Percentiles rank a stretch among this genome's conserved stretches.
Evolutionary conservation across 1,140 invertebrate genomes (phyloP).

Genomic region (Magallana ariakensis): DNA sequence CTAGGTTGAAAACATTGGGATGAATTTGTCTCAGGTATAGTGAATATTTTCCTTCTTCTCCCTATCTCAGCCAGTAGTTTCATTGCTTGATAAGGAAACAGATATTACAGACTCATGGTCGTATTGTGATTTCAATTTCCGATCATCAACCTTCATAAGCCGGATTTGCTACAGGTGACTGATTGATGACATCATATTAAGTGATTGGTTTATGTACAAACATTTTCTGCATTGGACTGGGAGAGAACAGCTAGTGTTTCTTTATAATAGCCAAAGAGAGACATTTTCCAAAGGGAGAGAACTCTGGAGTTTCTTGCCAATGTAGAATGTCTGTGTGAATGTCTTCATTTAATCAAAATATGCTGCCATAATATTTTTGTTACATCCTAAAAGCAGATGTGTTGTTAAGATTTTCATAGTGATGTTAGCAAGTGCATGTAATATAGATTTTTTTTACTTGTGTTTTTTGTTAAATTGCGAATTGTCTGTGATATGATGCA

Average conservation of each 20-base stretch:
- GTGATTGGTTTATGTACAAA: not conserved
- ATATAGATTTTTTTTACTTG: not conserved
- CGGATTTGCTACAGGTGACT: not conserved
- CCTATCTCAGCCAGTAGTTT: constrained; percentile 2
- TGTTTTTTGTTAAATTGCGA: constrained; percentile 1
- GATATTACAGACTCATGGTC: not conserved
- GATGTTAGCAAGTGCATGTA: constrained; percentile 2
- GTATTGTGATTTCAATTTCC: not conserved
- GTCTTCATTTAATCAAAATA: constrained; percentile 12
- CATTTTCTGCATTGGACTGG: not conserved
- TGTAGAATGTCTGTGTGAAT: not conserved
- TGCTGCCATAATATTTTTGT: constrained; percentile 30
- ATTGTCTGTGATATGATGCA: not conserved
- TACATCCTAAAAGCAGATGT: not conserved
- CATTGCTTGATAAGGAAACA: not conserved
- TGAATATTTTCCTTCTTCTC: not conserved
- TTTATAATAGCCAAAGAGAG: not conserved
- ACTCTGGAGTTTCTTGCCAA: constrained; percentile 12
- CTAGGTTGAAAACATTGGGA: not conserved
- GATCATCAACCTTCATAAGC: not conserved
- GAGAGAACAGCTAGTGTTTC: not conserved
- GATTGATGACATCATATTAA: not conserved
- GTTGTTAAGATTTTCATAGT: not conserved
- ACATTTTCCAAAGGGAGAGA: not conserved
- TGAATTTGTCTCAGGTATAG: constrained; percentile 17